phyloP scores from a whole-genome alignment of 2,113 vertebrate genomes.

The Sturnus vulgaris region DNA sequence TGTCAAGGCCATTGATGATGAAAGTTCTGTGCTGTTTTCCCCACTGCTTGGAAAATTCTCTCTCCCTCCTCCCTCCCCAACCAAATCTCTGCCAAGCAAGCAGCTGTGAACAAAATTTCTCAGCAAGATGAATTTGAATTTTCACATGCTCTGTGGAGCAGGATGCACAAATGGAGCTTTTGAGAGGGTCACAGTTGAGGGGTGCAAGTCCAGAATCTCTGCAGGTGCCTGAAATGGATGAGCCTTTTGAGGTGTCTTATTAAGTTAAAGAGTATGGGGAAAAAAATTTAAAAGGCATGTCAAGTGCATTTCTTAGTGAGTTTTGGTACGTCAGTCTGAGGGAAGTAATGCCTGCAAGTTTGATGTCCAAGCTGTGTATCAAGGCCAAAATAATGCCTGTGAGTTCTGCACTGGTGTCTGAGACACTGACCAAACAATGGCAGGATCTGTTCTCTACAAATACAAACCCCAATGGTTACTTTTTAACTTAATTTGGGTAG shows the following conservation, averaged over 20 bases:
- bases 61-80: not conserved
- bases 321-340: not conserved
- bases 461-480: not conserved
- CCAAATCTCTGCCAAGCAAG: conserved; percentile 37
- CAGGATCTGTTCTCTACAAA: not conserved
- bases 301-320: not conserved
- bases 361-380: not conserved
- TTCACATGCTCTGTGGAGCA: not conserved
- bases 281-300: not conserved
- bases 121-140: not conserved
- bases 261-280: not conserved
- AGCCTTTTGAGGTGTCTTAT: not conserved
- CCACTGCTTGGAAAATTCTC: conserved; percentile 30
- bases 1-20: conserved; percentile 58
- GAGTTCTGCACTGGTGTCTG: not conserved
- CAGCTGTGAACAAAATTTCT: conserved; percentile 54
- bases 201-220: not conserved
- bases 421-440: not conserved
- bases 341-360: not conserved
- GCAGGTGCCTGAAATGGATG: not conserved
- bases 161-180: not conserved
- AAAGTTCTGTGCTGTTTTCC: conserved; percentile 53
- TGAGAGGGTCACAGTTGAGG: not conserved
- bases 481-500: not conserved
- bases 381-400: accelerated